A percentile compares a stretch with the other conserved stretches of the same genome.
These are phyloP conservation scores for Orcinus orca DNA, from an alignment of 2,113 vertebrate genomes.

Conservation along the genomic window DNA sequence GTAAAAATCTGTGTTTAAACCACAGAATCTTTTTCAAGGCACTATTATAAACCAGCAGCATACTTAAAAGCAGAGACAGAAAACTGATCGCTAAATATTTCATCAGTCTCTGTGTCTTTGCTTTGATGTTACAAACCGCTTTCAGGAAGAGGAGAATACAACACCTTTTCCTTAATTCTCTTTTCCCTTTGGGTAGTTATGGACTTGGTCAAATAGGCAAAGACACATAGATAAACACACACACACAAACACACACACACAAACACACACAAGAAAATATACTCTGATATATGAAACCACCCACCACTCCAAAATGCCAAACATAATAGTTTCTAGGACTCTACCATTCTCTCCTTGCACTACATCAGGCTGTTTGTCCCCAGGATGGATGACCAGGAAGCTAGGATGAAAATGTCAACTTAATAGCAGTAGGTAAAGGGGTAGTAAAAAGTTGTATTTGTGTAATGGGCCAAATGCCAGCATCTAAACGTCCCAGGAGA, in stretches of 20 bases:
- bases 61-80: conserved; percentile 42
- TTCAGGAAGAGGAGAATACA: background rate
- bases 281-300: background rate
- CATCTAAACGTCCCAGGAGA: background rate
- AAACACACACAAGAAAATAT: background rate
- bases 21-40: background rate
- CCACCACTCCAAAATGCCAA: background rate
- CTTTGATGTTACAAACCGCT: conserved; percentile 31
- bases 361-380: background rate
- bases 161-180: background rate
- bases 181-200: background rate
- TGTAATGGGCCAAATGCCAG: background rate
- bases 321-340: background rate
- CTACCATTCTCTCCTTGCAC: background rate
- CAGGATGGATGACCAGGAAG: background rate
- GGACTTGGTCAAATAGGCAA: background rate
- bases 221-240: background rate
- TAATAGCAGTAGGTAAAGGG: background rate
- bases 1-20: conserved; percentile 57
- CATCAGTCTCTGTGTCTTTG: background rate
- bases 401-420: background rate
- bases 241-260: background rate
- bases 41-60: conserved; percentile 33
- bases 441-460: background rate
- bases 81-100: conserved; percentile 15